Conservation (phyloP, 1,140 invertebrate species). For the Acarapis woodi region DNA sequence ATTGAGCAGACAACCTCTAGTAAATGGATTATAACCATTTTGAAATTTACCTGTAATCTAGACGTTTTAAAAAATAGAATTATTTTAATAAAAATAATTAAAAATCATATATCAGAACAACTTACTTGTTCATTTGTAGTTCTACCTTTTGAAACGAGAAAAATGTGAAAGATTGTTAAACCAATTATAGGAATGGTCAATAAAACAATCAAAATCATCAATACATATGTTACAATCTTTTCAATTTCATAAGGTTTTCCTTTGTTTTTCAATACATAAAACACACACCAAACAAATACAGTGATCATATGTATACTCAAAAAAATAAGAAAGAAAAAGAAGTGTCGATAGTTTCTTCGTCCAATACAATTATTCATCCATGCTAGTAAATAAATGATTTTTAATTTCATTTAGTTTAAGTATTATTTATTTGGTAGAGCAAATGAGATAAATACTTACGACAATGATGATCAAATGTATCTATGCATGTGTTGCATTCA, state of each 20-base stretch:
- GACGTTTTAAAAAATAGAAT: constrained; percentile 7
- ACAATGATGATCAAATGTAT: constrained; percentile 99
- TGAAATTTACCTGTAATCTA: constrained; percentile 87
- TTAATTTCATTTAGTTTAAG: background rate
- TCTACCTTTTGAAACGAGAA: constrained; percentile 77
- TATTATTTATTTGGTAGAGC: constrained; percentile 1
- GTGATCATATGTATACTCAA: constrained; percentile 86
- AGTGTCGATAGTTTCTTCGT: constrained; percentile 86
- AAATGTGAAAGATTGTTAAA: constrained; percentile 85
- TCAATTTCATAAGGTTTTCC: constrained; percentile 50
- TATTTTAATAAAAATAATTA: background rate
- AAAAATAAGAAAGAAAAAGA: constrained; percentile 90
- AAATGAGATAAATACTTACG: background rate
- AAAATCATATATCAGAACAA: background rate
- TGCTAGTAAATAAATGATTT: constrained; percentile 27
- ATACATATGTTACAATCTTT: constrained; percentile 20
- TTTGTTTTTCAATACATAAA: constrained; percentile 56
- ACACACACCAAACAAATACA: constrained; percentile 70
- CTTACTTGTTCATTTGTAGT: constrained; percentile 93
- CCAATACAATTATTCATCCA: constrained; percentile 99
- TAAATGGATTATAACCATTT: constrained; percentile 87
- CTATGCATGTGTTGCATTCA: constrained; percentile 94
- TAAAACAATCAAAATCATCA: constrained; percentile 66
- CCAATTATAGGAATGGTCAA: constrained; percentile 88
- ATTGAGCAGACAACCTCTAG: constrained; percentile 66